These are phyloP conservation scores for Dendrophyllia cribrosa DNA, from an alignment of 64 coral and sea anemone genomes.

Conservation along the genomic window DNA sequence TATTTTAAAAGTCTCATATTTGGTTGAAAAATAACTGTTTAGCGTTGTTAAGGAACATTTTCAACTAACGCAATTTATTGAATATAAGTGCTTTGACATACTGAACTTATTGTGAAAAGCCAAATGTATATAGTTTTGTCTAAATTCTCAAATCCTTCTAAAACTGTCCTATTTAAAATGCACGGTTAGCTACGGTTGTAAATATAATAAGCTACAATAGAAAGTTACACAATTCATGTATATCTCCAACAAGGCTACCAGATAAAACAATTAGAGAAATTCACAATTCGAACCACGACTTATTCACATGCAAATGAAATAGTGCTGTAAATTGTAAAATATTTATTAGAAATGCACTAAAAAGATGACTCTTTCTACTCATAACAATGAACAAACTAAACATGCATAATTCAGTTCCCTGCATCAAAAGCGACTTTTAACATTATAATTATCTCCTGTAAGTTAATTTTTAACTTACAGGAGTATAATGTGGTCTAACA, in stretches of 20 bases:
- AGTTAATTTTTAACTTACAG: too few species aligned
- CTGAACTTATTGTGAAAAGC: not conserved
- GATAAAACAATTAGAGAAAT: slow-evolving; percentile 34
- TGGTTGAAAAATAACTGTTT: slow-evolving; percentile 12
- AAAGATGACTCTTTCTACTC: not conserved
- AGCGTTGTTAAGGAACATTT: slow-evolving; percentile 31
- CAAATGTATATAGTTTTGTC: not conserved
- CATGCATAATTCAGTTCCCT: not conserved
- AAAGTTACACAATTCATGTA: too few species aligned
- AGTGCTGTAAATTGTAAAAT: slow-evolving; percentile 15
- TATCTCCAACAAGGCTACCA: not conserved
- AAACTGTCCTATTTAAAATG: too few species aligned
- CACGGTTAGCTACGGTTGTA: too few species aligned
- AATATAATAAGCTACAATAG: too few species aligned
- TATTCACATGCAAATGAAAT: slow-evolving; percentile 34
- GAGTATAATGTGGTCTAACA: too few species aligned
- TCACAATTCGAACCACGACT: not conserved
- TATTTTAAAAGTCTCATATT: not conserved
- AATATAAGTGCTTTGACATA: not conserved
- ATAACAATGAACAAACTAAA: not conserved
- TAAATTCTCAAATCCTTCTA: not conserved
- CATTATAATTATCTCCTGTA: too few species aligned
- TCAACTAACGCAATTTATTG: not conserved
- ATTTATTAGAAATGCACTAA: slow-evolving; percentile 1
- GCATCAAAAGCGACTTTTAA: not conserved